phyloP scores from a whole-genome alignment of 2,888 invertebrate genomes.

The Matsumyia berberina region DNA sequence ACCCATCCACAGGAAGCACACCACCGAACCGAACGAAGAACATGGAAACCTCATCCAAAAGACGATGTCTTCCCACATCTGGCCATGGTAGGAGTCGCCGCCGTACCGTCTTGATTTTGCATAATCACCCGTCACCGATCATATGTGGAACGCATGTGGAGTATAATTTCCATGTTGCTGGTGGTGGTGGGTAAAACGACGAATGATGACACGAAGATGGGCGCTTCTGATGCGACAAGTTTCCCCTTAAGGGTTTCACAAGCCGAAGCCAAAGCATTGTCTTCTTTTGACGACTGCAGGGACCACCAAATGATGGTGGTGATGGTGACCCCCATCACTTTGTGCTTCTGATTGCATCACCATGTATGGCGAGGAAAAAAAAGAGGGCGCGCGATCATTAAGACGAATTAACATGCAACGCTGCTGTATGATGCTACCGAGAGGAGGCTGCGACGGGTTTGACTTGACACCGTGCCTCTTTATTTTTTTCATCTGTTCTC shows the following conservation, averaged over 20 bases:
- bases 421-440: not conserved
- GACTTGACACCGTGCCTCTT: slow-evolving; percentile 28
- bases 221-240: slow-evolving; percentile 21
- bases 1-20: slow-evolving; percentile 15
- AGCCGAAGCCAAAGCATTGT: not conserved
- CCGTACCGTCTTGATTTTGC: slow-evolving; percentile 2
- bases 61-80: slow-evolving; percentile 10
- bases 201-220: slow-evolving; percentile 6
- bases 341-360: slow-evolving; percentile 14
- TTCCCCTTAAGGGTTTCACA: not conserved
- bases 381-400: slow-evolving; percentile 39
- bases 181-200: not conserved
- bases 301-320: not conserved
- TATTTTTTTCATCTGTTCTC: not conserved
- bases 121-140: slow-evolving; percentile 15
- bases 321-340: slow-evolving; percentile 10
- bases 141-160: slow-evolving; percentile 25
- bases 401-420: slow-evolving; percentile 30
- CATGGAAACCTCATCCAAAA: slow-evolving; percentile 5
- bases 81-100: not conserved
- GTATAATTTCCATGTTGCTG: slow-evolving; percentile 21
- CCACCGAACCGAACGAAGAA: not conserved
- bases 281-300: not conserved
- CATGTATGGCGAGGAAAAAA: not conserved
- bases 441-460: slow-evolving; percentile 36